These are phyloP conservation scores for Phengaris arion DNA, from an alignment of 2,888 invertebrate genomes.

Conservation along the genomic window DNA sequence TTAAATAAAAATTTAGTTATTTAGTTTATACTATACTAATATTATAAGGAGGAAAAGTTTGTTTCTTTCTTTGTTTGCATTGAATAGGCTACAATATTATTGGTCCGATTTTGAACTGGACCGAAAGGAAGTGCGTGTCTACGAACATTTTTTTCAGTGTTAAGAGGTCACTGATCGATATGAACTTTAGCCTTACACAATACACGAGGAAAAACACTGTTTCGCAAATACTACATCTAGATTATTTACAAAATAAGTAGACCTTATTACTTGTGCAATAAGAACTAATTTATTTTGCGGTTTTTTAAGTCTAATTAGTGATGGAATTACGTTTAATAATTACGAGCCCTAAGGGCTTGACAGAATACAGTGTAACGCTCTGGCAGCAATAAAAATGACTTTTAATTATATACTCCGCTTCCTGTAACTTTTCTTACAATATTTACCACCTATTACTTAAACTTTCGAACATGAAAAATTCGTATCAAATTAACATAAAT, in stretches of 20 bases:
- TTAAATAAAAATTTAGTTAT: no score
- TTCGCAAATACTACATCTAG: constrained; percentile 31
- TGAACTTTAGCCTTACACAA: constrained; percentile 24
- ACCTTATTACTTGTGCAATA: neutral
- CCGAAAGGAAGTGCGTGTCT: neutral
- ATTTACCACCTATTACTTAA: constrained; percentile 1
- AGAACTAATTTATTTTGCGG: constrained; percentile 4
- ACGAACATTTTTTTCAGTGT: constrained; percentile 4
- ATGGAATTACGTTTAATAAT: constrained; percentile 26
- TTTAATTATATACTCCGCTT: constrained; percentile 28
- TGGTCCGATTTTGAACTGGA: neutral
- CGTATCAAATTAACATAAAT: constrained; percentile 19
- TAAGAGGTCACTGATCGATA: constrained; percentile 23
- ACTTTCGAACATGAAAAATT: constrained; percentile 25
- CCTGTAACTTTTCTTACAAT: constrained; percentile 24
- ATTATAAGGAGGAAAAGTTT: no score
- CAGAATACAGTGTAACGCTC: constrained; percentile 28
- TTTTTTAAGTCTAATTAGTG: constrained; percentile 24
- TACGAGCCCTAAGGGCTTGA: constrained; percentile 27
- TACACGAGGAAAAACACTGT: constrained; percentile 3
- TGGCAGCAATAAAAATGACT: constrained; percentile 26
- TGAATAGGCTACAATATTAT: no score
- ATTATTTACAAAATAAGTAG: neutral
- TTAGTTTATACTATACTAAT: no score
- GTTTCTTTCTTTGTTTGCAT: no score